Evolutionary conservation across 2,888 invertebrate genomes (phyloP).

Genomic region (Hemistola chrysoprasaria): DNA sequence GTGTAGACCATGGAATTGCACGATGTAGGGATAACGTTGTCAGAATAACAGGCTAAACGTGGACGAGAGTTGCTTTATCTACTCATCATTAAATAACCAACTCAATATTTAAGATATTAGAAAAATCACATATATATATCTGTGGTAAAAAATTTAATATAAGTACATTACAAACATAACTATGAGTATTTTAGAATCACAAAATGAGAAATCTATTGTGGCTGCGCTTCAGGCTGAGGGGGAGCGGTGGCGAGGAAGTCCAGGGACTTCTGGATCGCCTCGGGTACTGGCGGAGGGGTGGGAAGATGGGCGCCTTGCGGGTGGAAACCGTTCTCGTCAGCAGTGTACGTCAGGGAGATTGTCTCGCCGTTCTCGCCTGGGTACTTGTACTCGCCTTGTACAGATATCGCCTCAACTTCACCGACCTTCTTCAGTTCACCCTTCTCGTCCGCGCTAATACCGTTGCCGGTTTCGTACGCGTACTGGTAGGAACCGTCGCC

Average conservation of each 20-base stretch:
- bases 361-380: conserved; percentile 84
- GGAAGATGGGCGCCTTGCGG: conserved; percentile 84
- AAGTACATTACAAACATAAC: conserved; percentile 38
- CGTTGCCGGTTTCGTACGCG: conserved; percentile 85
- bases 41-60: no score
- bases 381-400: conserved; percentile 85
- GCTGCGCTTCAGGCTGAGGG: conserved; percentile 52
- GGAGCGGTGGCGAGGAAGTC: conserved; percentile 86
- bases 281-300: conserved; percentile 87
- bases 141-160: conserved; percentile 46
- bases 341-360: conserved; percentile 84
- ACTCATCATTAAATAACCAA: no score
- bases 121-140: background rate
- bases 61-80: no score
- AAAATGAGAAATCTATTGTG: conserved; percentile 47
- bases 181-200: conserved; percentile 45
- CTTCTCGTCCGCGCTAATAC: conserved; percentile 83
- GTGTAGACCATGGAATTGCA: no score
- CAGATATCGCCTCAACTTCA: conserved; percentile 78
- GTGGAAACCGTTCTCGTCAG: conserved; percentile 88
- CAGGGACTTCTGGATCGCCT: conserved; percentile 85
- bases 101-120: no score
- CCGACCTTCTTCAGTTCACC: conserved; percentile 83
- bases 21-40: no score
- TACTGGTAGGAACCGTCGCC: conserved; percentile 84